Evolutionary conservation across 2,888 invertebrate genomes (phyloP).

Genomic region (Bembecia ichneumoniformis): DNA sequence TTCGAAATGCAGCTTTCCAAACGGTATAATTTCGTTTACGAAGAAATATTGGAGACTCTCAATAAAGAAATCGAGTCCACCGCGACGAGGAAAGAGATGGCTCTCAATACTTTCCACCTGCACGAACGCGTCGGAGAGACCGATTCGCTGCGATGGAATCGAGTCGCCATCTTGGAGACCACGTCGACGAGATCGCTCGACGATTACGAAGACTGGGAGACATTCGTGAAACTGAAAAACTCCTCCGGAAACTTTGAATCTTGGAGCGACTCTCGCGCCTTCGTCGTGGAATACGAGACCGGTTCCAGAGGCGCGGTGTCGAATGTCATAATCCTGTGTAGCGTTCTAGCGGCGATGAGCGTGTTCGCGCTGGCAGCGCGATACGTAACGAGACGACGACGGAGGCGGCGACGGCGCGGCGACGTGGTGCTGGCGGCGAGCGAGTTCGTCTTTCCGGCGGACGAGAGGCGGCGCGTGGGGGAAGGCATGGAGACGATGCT

Average conservation of each 20-base stretch:
- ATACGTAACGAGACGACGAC: conserved; percentile 5
- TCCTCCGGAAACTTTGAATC: conserved; percentile 15
- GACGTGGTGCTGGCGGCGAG: conserved; percentile 22
- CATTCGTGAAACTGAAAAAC: conserved; percentile 19
- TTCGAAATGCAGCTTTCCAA: not conserved
- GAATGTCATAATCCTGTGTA: conserved; percentile 13
- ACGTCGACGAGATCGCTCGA: conserved; percentile 19
- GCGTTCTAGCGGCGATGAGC: conserved; percentile 12
- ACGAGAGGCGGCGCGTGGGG: conserved; percentile 44
- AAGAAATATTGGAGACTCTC: conserved; percentile 6
- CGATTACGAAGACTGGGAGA: conserved; percentile 19
- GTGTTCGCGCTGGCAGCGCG: conserved; percentile 6
- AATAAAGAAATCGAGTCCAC: conserved; percentile 3
- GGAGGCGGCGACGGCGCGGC: conserved; percentile 20
- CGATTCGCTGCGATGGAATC: conserved; percentile 18
- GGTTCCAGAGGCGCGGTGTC: conserved; percentile 3
- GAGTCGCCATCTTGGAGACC: conserved; percentile 20
- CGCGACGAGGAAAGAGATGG: conserved; percentile 5
- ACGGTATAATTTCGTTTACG: conserved; percentile 3
- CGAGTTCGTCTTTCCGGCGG: conserved; percentile 34
- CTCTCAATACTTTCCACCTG: conserved; percentile 2
- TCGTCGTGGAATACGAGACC: conserved; percentile 6
- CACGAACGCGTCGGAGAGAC: conserved; percentile 4
- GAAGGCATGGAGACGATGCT: conserved; percentile 90
- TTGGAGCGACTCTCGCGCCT: conserved; percentile 8